Base-by-base conservation (phyloP, 2,797 vertebrate genomes). In the Coccyzus lansbergi region DNA sequence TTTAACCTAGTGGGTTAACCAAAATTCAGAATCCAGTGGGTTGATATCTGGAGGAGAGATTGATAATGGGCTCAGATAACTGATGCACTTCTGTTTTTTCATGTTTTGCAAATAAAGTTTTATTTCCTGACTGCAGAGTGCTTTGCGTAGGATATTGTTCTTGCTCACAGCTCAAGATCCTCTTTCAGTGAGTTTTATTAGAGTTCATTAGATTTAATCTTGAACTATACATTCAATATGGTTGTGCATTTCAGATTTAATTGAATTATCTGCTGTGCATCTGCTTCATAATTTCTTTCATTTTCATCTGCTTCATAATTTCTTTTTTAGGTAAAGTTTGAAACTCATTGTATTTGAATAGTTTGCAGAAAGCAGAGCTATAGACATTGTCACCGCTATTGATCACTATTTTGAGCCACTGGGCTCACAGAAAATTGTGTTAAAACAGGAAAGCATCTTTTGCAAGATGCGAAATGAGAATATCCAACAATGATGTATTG, bases 1-100 rank as follows among this genome's bases (percentile, higher is more conserved):
- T 93, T 82, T 92, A 83, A 94, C 91, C 95, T 92, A 96, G 25
- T 90, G 94, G 90, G 83, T 96, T 95, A 95, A 94, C 77, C 83
- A 88, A 82, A 72, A 38, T 40, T 91, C 77, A 86, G 38, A 63
- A 83, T 83, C 55, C 67, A 86, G 96, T 91, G 90, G 88, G 67
- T 79, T 15, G 81, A 34, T 93, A 2, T 68, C 74, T 90, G 5
- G 6, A 69, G 65, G 40, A 93, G 75, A 68, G 51, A n/a, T 33
- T 91, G 85, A 83, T 93, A 46, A 64, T 78, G 33, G 49, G 36
- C 53, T 86, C 49, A 93, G 87, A 76, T 96, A 88, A 16, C 74
- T 53, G 63, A 86, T 92, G 59, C 5, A 11, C 28, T 65, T 83
- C 74, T 83, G 34, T 76, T 76, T 14, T 51, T 51, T 90, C 64